Evolutionary conservation across 2,113 vertebrate genomes (phyloP).

Genomic region (Sciurus niger): DNA sequence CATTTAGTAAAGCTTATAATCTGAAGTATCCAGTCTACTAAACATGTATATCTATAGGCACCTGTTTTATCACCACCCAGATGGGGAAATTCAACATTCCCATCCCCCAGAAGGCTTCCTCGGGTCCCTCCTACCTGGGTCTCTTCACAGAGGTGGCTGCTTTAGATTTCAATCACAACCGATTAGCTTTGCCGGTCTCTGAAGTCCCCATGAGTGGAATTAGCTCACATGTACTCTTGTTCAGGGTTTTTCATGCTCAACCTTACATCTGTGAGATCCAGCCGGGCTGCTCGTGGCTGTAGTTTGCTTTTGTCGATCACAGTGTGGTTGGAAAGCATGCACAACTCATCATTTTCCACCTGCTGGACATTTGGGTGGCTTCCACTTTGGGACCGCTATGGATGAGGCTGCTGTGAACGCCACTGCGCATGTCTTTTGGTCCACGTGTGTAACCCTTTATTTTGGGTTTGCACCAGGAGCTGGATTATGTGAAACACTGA

Average conservation of each 20-base stretch:
- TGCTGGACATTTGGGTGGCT: neutral
- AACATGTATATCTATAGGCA: neutral
- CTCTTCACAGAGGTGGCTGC: neutral
- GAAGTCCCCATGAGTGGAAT: neutral
- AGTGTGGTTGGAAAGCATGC: neutral
- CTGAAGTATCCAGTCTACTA: neutral
- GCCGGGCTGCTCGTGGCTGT: accelerated
- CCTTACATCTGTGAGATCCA: neutral
- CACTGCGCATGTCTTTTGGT: neutral
- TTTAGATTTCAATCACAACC: neutral
- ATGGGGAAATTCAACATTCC: neutral
- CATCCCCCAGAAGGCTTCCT: neutral
- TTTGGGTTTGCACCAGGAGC: too few species aligned
- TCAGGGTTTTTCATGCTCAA: neutral
- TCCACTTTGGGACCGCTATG: neutral
- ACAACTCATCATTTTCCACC: neutral
- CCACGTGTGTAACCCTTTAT: neutral
- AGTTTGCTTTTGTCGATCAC: neutral
- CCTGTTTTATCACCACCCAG: neutral
- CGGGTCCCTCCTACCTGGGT: accelerated
- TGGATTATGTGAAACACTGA: neutral
- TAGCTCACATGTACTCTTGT: neutral
- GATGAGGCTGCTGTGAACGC: neutral
- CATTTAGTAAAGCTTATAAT: neutral
- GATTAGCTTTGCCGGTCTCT: neutral